Evolutionary conservation across 2,888 invertebrate genomes (phyloP), one percentile per base, ranked within the genome.

Genomic region (Oscheius sp.): DNA sequence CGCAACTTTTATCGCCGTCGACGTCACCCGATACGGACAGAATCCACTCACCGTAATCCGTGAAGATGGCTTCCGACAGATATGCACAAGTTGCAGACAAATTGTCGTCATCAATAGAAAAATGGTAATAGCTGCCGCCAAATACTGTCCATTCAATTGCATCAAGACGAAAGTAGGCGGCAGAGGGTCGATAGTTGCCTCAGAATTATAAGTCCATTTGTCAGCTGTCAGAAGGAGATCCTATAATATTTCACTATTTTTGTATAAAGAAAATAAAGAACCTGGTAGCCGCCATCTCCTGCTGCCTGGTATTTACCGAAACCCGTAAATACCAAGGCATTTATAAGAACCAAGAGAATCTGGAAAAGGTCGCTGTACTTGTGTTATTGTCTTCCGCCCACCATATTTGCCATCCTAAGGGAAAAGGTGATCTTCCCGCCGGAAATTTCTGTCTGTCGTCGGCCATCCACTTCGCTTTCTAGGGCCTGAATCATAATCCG

Each of bases 321-420:
- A 35, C 87, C 87, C 7, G 87, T 83, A 75, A 85, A 82, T 21
- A 87, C 79, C 35, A 87, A 77, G 23, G 82, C 75, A 64, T 87
- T 87, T 43, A 87, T 82, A 13, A 87, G 77, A 16, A 81, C 71
- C 0, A 87, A 75, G 1, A 87, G 73, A 59, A 84, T 77, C 84
- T 85, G 76, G 73, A 81, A 21, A 27, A 35, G 35, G 35, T 35
- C 35, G 35, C 9, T 35, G 9, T 35, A 3, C 35, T 35, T 9
- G 35, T 35, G 35, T 35, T 18, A 59, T 1, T 46, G 18, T 46
- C 41, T 18, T 18, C 3, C 23, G 18, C 77, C 66, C n/a, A 86
- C 86, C 77, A 84, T 80, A 76, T 87, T 87, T 12, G 86, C 86
- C 78, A 85, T 84, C 35, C 86, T 72, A 7, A 87, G 80, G 5